Conservation (phyloP, 2,797 vertebrate species). For the Enteromius viviparus region DNA sequence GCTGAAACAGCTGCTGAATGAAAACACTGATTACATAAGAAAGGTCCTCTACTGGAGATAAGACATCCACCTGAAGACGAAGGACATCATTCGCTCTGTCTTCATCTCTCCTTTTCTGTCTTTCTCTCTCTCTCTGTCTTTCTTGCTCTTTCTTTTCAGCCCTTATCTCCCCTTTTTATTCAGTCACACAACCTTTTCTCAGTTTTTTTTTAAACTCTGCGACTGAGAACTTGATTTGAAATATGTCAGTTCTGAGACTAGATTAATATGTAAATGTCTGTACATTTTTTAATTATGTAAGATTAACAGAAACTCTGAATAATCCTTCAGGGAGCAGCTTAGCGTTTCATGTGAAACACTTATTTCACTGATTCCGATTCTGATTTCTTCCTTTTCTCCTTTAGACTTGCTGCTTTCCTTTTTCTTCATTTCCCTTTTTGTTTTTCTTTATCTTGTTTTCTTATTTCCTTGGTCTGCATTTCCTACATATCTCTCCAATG, state of each 20-base stretch:
- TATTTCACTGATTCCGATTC: conserved; percentile 57
- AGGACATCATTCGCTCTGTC: conserved; percentile 64
- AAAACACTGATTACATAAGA: conserved; percentile 87
- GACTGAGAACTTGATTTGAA: conserved; percentile 76
- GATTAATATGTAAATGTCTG: conserved; percentile 83
- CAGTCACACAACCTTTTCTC: conserved; percentile 55
- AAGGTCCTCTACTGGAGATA: conserved; percentile 77
- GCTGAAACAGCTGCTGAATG: conserved; percentile 78
- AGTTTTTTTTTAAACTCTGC: not conserved
- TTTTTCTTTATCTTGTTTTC: conserved; percentile 58
- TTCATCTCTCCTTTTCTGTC: conserved; percentile 53
- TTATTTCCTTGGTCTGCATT: conserved; percentile 21
- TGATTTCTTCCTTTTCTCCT: not conserved
- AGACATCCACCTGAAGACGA: conserved; percentile 79
- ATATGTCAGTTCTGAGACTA: conserved; percentile 68
- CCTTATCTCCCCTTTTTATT: conserved; percentile 51
- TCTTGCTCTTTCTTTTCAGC: conserved; percentile 35
- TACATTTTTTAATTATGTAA: conserved; percentile 77
- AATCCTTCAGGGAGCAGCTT: conserved; percentile 63
- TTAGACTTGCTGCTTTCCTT: conserved; percentile 57
- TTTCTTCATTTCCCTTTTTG: conserved; percentile 38
- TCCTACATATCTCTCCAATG: conserved; percentile 61
- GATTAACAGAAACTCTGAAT: conserved; percentile 71
- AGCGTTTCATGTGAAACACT: conserved; percentile 58
- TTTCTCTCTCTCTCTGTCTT: conserved; percentile 55